These are phyloP conservation scores for Zingel zingel DNA, from an alignment of 2,113 vertebrate species.

Conservation along the genomic window DNA sequence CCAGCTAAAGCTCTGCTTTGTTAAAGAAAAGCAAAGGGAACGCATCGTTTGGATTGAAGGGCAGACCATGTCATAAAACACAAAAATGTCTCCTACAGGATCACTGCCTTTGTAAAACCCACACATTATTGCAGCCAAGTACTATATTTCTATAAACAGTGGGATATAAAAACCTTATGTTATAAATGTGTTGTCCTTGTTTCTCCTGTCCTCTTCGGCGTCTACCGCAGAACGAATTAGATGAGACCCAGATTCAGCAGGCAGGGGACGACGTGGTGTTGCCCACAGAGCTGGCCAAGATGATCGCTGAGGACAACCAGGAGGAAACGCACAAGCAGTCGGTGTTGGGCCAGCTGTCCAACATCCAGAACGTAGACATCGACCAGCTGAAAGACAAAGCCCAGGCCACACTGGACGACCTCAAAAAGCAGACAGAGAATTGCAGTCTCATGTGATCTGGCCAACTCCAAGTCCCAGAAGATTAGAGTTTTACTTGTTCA, in stretches of 20 bases:
- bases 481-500: slow-evolving; percentile 55
- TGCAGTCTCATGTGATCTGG: slow-evolving; percentile 92
- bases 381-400: slow-evolving; percentile 97
- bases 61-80: background rate
- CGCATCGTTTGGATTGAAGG: background rate
- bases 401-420: slow-evolving; percentile 94
- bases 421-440: slow-evolving; percentile 96
- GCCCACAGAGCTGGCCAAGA: slow-evolving; percentile 96
- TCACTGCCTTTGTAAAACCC: background rate
- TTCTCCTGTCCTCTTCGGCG: background rate
- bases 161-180: background rate
- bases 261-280: slow-evolving; percentile 92
- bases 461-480: slow-evolving; percentile 1
- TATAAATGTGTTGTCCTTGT: background rate
- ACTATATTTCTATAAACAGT: background rate
- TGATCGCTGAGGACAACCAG: slow-evolving; percentile 96
- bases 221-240: slow-evolving; percentile 88
- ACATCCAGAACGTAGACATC: slow-evolving; percentile 95
- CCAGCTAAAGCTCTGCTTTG: background rate
- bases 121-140: background rate
- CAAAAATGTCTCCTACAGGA: background rate
- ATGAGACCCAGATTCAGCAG: slow-evolving; percentile 96
- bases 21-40: background rate
- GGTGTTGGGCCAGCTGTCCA: slow-evolving; percentile 92
- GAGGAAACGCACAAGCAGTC: slow-evolving; percentile 94